These are phyloP conservation scores for Drosophila albomicans DNA, from an alignment of 1,140 invertebrate genomes.

Conservation along the genomic window DNA sequence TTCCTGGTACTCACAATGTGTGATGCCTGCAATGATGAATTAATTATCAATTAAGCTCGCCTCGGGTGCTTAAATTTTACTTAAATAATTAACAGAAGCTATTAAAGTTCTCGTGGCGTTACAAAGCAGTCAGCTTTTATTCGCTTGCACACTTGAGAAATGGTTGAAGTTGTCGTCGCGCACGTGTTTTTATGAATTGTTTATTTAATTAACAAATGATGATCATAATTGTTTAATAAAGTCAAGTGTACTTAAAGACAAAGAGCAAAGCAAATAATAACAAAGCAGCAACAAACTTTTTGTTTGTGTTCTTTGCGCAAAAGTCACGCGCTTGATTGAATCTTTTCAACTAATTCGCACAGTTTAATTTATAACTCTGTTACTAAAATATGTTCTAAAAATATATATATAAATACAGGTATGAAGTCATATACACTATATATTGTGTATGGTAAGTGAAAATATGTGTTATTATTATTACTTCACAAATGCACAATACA, in stretches of 20 bases:
- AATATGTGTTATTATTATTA: constrained; percentile 51
- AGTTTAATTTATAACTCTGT: constrained; percentile 39
- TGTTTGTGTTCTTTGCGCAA: constrained; percentile 28
- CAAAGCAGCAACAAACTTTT: constrained; percentile 34
- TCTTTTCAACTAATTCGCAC: constrained; percentile 5
- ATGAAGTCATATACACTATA: neutral
- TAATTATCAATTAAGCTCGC: neutral
- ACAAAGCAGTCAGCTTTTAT: neutral
- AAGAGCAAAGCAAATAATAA: constrained; percentile 35
- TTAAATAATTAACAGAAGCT: neutral
- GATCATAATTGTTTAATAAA: constrained; percentile 29
- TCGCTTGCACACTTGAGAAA: neutral
- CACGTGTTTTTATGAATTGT: constrained; percentile 23
- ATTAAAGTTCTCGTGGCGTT: neutral
- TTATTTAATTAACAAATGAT: constrained; percentile 26
- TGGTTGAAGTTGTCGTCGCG: neutral
- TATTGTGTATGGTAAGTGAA: neutral
- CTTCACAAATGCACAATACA: constrained; percentile 38
- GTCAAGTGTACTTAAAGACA: constrained; percentile 31
- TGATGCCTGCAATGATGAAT: constrained; percentile 25
- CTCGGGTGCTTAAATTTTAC: neutral
- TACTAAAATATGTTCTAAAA: constrained; percentile 19
- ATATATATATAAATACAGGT: neutral
- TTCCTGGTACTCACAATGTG: constrained; percentile 62
- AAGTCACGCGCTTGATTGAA: constrained; percentile 54